phyloP scores from a whole-genome alignment of 2,797 vertebrate species.

The Philypnodon macrostomus region DNA sequence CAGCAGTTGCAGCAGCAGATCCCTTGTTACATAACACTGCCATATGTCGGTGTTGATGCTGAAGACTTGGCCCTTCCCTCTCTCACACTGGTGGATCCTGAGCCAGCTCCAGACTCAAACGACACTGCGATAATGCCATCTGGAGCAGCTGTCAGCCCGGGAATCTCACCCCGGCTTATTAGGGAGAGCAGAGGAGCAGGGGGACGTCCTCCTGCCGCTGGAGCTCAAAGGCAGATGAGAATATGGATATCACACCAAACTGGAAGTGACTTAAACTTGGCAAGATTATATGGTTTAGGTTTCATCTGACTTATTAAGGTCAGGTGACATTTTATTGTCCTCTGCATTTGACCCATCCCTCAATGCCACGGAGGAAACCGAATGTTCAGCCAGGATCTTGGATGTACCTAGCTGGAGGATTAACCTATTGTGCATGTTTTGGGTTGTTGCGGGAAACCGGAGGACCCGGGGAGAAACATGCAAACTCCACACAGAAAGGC shows the following conservation, averaged over 20 bases:
- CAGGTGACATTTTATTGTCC: background rate
- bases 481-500: too few relatives aligned
- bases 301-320: too few relatives aligned
- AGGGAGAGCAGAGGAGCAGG: conserved; percentile 38
- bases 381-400: too few relatives aligned
- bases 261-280: conserved; percentile 4
- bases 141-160: conserved; percentile 65
- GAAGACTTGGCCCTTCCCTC: conserved; percentile 13
- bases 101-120: conserved; percentile 46
- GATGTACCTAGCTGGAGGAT: too few relatives aligned
- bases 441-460: too few relatives aligned
- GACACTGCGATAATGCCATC: conserved; percentile 60
- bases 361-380: too few relatives aligned
- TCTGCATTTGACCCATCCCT: too few relatives aligned
- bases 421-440: too few relatives aligned
- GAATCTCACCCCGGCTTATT: conserved; percentile 60
- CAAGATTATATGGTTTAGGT: too few relatives aligned
- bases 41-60: conserved; percentile 59
- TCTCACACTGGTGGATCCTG: conserved; percentile 32
- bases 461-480: too few relatives aligned
- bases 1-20: conserved; percentile 17
- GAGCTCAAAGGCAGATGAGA: conserved; percentile 37
- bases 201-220: conserved; percentile 37
- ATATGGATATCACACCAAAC: conserved; percentile 25
- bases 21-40: conserved; percentile 45